Base-by-base conservation (phyloP, 2,888 invertebrate genomes). In the Harpalus rubripes region DNA sequence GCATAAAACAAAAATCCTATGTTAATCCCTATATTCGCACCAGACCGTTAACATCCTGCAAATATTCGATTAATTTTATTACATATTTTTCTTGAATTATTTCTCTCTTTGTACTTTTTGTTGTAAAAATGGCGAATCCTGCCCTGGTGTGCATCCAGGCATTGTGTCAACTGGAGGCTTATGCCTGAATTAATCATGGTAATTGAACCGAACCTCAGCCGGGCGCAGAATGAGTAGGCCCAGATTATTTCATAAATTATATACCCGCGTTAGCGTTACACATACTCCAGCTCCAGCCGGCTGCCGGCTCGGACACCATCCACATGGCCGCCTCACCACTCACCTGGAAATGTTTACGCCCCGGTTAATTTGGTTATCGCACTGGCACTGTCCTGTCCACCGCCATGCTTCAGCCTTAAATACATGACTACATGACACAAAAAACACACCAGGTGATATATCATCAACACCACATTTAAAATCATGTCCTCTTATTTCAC, bases 141-240 rank as follows among this genome's bases (percentile, higher is more conserved):
- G 18, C 12, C 44, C 72, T 74, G 72, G 41, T 41, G 52, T 63
- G 88, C 85, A 87, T 86, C 87, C 87, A 87, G 85, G 86, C 86
- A 87, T 87, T 88, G 88, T 88, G 87, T 88, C 88, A 88, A 88
- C 87, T 87, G 44, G 81, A 44, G 87, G 88, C 88, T 88, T 88
- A 88, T 87, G 87, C 87, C 87, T 87, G 87, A 88, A 89, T 89
- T 89, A 89, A 88, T 88, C 88, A 88, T 88, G 88, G 87, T 88
- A 89, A 89, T 89, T 89, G 89, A 89, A 89, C 88, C 88, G 88
- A 87, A 89, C 88, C 88, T 65, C 63, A 81, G 52, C 52, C 63
- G 22, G 65, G 58, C 61, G 26, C 81, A 65, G 65, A 63, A 65
- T 81, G 65, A 61, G 81, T 26, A 81, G 81, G 44, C 72, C 72